Base-by-base conservation (phyloP, 2,797 vertebrate genomes). In the Basileuterus tristriatus region DNA sequence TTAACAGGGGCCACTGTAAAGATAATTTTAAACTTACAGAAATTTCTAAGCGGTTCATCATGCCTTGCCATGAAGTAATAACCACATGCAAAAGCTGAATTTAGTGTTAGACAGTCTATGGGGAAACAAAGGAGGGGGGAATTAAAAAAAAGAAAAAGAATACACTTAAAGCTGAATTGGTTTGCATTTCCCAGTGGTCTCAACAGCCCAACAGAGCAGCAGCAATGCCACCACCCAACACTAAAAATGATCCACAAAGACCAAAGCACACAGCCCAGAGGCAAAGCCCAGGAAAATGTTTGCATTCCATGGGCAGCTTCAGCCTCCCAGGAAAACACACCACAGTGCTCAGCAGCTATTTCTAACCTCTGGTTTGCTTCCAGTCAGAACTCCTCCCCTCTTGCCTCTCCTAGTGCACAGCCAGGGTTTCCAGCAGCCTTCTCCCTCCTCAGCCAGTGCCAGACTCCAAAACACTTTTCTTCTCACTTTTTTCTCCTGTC, bases 21-120 rank as follows among this genome's bases (percentile, higher is more conserved):
- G 41, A 79, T 94, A 63, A 92, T 64, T 92, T 96, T 96, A 96
- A 97, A 96, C 58, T 96, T 96, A 89, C 53, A 83, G 36, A 89
- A 94, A 94, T 94, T 90, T 88, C 93, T 89, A 83, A 96, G 85
- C 8, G n/a, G 49, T 52, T 85, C 77, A 91, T 94, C 76, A 62
- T 53, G 70, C 47, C 83, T 82, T 96, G 77, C 78, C 85, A 44
- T 75, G 74, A 88, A 95, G 72, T 63, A 89, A 91, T 76, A 81
- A 74, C 83, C 68, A 71, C 46, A 49, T 60, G 85, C 39, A 77
- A 89, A 88, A 82, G 52, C 64, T 90, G 64, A 37, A 89, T 95
- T 93, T 91, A 95, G 87, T 83, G 55, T 75, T 82, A 58, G 44
- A 70, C 0, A 0, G 15, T 41, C 41, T 37, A 18, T 18, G 63